A percentile compares a stretch with the other conserved stretches of the same genome.
These are phyloP conservation scores for Rhynchophorus ferrugineus DNA, from an alignment of 1,140 invertebrate species.

Conservation along the genomic window DNA sequence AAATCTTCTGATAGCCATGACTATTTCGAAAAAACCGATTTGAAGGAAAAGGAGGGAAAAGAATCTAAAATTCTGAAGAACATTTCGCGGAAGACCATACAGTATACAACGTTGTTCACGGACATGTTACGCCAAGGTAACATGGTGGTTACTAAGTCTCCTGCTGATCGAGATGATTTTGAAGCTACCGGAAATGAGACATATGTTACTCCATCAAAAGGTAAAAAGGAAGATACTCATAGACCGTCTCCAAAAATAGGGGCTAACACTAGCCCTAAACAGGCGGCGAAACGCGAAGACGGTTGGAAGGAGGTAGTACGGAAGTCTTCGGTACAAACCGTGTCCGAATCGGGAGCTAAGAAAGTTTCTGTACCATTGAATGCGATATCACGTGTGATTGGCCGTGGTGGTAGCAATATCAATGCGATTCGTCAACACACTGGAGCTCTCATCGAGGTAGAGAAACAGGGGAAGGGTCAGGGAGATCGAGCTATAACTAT, in stretches of 20 bases:
- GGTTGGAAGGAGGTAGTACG: constrained; percentile 96
- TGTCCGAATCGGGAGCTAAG: constrained; percentile 55
- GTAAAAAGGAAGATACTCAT: constrained; percentile 21
- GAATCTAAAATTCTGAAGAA: constrained; percentile 15
- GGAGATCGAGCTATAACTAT: constrained; percentile 92
- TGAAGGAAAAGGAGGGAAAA: constrained; percentile 16
- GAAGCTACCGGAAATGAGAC: constrained; percentile 57
- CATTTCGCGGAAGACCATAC: neutral
- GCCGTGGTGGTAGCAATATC: constrained; percentile 91
- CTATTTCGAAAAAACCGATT: constrained; percentile 17
- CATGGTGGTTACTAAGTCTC: constrained; percentile 51
- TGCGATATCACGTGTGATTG: constrained; percentile 93
- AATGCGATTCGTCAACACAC: constrained; percentile 92
- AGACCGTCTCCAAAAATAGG: constrained; percentile 1
- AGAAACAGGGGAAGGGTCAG: constrained; percentile 91
- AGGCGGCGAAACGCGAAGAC: constrained; percentile 71
- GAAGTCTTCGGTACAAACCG: constrained; percentile 55
- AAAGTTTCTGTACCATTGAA: constrained; percentile 89
- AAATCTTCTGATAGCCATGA: constrained; percentile 18
- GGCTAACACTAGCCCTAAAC: constrained; percentile 58
- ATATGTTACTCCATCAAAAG: constrained; percentile 10
- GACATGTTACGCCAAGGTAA: constrained; percentile 43
- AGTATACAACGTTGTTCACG: neutral
- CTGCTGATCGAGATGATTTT: constrained; percentile 60
- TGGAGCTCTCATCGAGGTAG: constrained; percentile 94